These are phyloP conservation scores for Zophobas atratus DNA, from an alignment of 1,140 invertebrate genomes.

Conservation along the genomic window DNA sequence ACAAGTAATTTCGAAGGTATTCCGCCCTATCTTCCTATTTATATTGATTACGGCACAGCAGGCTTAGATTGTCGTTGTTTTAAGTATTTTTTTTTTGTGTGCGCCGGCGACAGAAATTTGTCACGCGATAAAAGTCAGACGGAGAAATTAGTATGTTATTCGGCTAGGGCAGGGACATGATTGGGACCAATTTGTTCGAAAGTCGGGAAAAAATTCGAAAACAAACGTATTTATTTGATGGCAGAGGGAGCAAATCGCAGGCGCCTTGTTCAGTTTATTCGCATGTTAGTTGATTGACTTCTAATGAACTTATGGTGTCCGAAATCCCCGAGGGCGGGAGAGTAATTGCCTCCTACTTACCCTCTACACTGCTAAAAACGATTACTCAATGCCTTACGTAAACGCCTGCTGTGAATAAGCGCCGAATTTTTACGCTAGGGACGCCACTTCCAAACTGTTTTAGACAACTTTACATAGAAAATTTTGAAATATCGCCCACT, in stretches of 20 bases:
- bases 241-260: constrained; percentile 5
- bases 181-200: not conserved
- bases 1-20: constrained; percentile 35
- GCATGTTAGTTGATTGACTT: constrained; percentile 63
- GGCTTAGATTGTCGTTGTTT: constrained; percentile 37
- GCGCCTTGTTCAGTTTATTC: constrained; percentile 54
- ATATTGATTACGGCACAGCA: constrained; percentile 40
- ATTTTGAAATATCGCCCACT: too few relatives aligned
- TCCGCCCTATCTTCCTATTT: constrained; percentile 36
- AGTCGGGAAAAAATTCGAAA: not conserved
- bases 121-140: constrained; percentile 40
- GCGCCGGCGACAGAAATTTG: constrained; percentile 35
- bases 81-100: constrained; percentile 35
- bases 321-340: constrained; percentile 56
- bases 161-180: constrained; percentile 3
- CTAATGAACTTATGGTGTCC: constrained; percentile 65
- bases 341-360: constrained; percentile 45
- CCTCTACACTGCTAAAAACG: constrained; percentile 38
- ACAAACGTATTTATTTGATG: not conserved
- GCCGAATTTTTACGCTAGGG: too few relatives aligned
- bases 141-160: constrained; percentile 33
- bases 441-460: too few relatives aligned
- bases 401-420: too few relatives aligned
- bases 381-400: not conserved
- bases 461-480: too few relatives aligned